Percentiles rank a stretch among this genome's conserved stretches.
These are phyloP conservation scores for Dysmachus trigonus DNA, from an alignment of 2,888 invertebrate genomes.

Conservation along the genomic window DNA sequence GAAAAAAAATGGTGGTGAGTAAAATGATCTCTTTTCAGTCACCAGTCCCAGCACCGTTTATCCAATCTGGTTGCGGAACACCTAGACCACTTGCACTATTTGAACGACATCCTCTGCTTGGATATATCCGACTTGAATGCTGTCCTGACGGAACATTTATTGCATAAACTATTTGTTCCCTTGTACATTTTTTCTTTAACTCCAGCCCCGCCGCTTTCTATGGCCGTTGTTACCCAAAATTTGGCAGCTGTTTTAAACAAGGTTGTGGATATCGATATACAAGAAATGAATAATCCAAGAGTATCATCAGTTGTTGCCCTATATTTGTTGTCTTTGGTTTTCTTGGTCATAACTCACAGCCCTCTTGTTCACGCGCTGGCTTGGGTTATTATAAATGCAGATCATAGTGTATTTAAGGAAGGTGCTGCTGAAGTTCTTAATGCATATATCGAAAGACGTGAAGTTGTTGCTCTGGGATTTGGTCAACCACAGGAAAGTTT, in stretches of 20 bases:
- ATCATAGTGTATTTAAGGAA: slow-evolving; percentile 74
- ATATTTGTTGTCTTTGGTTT: slow-evolving; percentile 93
- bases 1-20: not conserved
- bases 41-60: slow-evolving; percentile 88
- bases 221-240: slow-evolving; percentile 72
- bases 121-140: slow-evolving; percentile 93
- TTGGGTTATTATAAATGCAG: slow-evolving; percentile 88
- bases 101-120: slow-evolving; percentile 94
- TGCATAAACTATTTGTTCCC: slow-evolving; percentile 92
- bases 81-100: slow-evolving; percentile 94
- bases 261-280: slow-evolving; percentile 67
- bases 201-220: slow-evolving; percentile 63
- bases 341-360: slow-evolving; percentile 90
- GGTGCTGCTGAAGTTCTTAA: slow-evolving; percentile 75
- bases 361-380: slow-evolving; percentile 91
- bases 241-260: slow-evolving; percentile 73
- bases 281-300: slow-evolving; percentile 73
- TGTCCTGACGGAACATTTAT: slow-evolving; percentile 90
- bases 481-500: slow-evolving; percentile 78
- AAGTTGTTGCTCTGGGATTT: slow-evolving; percentile 70
- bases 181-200: slow-evolving; percentile 92
- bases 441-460: slow-evolving; percentile 70
- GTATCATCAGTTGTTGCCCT: slow-evolving; percentile 91
- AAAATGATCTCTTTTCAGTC: slow-evolving; percentile 69
- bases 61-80: slow-evolving; percentile 97